phyloP scores from a whole-genome alignment of 2,888 invertebrate genomes.

The Mesoligia furuncula region DNA sequence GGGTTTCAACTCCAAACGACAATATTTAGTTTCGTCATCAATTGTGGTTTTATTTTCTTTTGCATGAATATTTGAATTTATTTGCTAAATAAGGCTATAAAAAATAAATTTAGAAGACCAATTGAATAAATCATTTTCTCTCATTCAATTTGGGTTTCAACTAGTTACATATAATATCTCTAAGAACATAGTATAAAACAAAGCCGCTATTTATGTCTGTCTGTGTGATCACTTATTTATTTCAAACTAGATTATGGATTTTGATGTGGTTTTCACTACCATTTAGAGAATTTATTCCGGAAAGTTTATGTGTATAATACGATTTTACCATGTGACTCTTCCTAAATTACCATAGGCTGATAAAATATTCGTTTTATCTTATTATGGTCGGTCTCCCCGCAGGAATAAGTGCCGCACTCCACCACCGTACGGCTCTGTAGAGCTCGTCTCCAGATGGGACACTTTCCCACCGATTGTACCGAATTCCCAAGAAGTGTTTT shows the following conservation, averaged over 20 bases:
- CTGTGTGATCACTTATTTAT: not conserved
- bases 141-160: constrained; percentile 20
- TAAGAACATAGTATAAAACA: not conserved
- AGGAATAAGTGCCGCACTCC: no score
- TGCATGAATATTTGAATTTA: not conserved
- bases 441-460: no score
- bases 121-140: not conserved
- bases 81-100: not conserved
- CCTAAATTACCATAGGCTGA: no score
- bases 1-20: not conserved
- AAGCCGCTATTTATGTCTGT: not conserved
- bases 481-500: no score
- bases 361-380: no score
- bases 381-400: no score
- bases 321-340: no score
- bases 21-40: not conserved
- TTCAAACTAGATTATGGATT: not conserved
- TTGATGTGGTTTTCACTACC: not conserved
- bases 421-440: no score
- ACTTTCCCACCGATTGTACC: no score
- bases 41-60: not conserved
- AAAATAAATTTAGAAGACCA: constrained; percentile 1
- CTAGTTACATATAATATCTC: not conserved
- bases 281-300: not conserved
- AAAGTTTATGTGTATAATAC: no score